Evolutionary conservation across 1,140 invertebrate genomes (phyloP).

Genomic region (Maniola jurtina): DNA sequence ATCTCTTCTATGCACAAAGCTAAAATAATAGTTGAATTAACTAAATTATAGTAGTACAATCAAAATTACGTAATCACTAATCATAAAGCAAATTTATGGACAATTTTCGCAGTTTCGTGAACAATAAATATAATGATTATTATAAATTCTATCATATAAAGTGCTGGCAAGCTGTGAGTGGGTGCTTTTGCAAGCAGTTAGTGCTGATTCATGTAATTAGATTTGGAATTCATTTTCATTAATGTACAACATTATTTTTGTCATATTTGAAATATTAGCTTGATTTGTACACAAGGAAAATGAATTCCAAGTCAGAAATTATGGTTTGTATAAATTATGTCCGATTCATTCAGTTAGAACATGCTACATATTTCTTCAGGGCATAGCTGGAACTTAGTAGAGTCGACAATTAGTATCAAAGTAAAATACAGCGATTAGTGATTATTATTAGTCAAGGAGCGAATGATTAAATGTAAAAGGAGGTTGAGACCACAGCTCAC

Average conservation of each 20-base stretch:
- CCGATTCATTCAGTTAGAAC: slow-evolving; percentile 52
- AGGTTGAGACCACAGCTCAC: slow-evolving; percentile 81
- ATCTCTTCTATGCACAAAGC: slow-evolving; percentile 21
- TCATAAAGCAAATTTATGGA: slow-evolving; percentile 23
- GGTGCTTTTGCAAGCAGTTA: slow-evolving; percentile 69
- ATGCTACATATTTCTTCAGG: slow-evolving; percentile 52
- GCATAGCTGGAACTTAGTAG: slow-evolving; percentile 57
- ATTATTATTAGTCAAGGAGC: slow-evolving; percentile 67
- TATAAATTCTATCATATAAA: slow-evolving; percentile 36
- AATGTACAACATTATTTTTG: slow-evolving; percentile 6
- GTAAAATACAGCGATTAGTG: slow-evolving; percentile 69
- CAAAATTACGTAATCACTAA: slow-evolving; percentile 25
- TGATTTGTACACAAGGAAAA: slow-evolving; percentile 28
- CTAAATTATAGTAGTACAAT: slow-evolving; percentile 17
- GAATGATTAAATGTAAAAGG: slow-evolving; percentile 66
- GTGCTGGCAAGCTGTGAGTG: slow-evolving; percentile 58
- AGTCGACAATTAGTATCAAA: slow-evolving; percentile 61
- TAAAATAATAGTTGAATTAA: slow-evolving; percentile 11
- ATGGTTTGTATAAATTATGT: slow-evolving; percentile 45
- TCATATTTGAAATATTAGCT: background rate
- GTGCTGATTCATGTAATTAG: slow-evolving; percentile 49
- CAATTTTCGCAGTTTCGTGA: slow-evolving; percentile 21
- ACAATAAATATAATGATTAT: slow-evolving; percentile 29
- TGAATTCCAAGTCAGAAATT: slow-evolving; percentile 37
- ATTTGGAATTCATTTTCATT: slow-evolving; percentile 49